Percentiles rank a stretch among this genome's conserved stretches.
These are phyloP conservation scores for Karalla daura DNA, from an alignment of 2,797 vertebrate species.

Conservation along the genomic window DNA sequence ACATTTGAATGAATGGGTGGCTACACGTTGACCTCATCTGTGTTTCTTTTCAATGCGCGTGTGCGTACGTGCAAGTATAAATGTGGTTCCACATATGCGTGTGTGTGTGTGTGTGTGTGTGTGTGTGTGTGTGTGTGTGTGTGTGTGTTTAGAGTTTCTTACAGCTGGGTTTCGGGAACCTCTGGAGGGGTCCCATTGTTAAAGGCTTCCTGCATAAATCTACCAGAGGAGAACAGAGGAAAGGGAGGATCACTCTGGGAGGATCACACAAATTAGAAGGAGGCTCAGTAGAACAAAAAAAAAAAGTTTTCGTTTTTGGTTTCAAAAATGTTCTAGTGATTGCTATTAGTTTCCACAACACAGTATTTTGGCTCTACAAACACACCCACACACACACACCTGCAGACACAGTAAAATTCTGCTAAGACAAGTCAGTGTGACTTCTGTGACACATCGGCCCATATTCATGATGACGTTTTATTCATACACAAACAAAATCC, in stretches of 20 bases:
- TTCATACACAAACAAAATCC: no score
- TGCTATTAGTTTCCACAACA: neutral
- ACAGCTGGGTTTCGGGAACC: constrained; percentile 56
- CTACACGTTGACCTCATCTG: constrained; percentile 3
- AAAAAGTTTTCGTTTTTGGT: constrained; percentile 25
- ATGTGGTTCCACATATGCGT: constrained; percentile 3
- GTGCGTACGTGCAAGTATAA: constrained; percentile 20
- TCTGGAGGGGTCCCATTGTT: constrained; percentile 76
- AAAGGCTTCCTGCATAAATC: constrained; percentile 73
- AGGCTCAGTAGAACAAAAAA: constrained; percentile 33
- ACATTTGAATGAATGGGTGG: constrained; percentile 14
- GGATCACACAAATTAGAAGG: constrained; percentile 57
- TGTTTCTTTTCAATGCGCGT: neutral
- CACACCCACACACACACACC: neutral
- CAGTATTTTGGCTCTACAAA: constrained; percentile 3
- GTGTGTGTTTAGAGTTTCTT: constrained; percentile 34
- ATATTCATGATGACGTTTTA: no score
- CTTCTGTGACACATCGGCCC: no score
- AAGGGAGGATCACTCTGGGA: constrained; percentile 72
- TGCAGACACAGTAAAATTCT: no score
- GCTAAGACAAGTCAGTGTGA: no score
- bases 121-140: constrained; percentile 9
- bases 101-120: constrained; percentile 18
- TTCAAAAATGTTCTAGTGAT: neutral
- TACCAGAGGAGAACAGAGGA: constrained; percentile 63